Conservation (phyloP, 1,140 invertebrate species). For the Scaptomyza pallida region DNA sequence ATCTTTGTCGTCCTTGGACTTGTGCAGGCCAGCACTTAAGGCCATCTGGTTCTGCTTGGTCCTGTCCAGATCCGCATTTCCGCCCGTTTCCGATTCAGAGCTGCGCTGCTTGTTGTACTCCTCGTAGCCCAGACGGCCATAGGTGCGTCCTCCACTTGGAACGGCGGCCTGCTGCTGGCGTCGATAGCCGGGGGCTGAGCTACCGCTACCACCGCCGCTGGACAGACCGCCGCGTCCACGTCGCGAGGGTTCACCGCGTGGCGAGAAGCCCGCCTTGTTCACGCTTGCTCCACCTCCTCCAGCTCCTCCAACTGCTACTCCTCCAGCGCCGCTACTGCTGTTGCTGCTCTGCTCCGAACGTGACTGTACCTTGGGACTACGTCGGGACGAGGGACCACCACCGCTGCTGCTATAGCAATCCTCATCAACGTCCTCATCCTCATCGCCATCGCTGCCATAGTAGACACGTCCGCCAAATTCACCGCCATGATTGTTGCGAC, state of each 20-base stretch:
- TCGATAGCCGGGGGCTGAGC: conserved; percentile 76
- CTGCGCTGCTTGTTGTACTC: conserved; percentile 77
- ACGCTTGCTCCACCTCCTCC: conserved; percentile 34
- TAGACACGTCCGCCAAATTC: conserved; percentile 42
- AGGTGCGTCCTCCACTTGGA: conserved; percentile 44
- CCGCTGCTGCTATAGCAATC: conserved; percentile 66
- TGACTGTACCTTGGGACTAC: conserved; percentile 61
- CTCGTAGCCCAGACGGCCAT: conserved; percentile 87
- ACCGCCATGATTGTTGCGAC: conserved; percentile 40
- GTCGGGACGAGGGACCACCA: conserved; percentile 47
- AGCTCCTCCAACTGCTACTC: conserved; percentile 22
- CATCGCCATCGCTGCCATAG: conserved; percentile 68
- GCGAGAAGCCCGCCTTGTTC: conserved; percentile 86
- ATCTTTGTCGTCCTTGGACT: conserved; percentile 69
- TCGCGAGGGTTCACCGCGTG: conserved; percentile 92
- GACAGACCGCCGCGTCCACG: conserved; percentile 88
- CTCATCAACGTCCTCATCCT: conserved; percentile 76
- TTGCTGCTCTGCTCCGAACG: conserved; percentile 52
- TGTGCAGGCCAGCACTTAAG: conserved; percentile 87
- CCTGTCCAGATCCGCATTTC: conserved; percentile 86
- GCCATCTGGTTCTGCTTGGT: conserved; percentile 89
- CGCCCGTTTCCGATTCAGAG: conserved; percentile 68
- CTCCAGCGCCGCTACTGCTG: conserved; percentile 18
- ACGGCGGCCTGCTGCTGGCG: conserved; percentile 55
- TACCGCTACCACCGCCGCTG: conserved; percentile 60